phyloP scores from a whole-genome alignment of 2,797 vertebrate species.

The Phrynocephalus guinanensis region DNA sequence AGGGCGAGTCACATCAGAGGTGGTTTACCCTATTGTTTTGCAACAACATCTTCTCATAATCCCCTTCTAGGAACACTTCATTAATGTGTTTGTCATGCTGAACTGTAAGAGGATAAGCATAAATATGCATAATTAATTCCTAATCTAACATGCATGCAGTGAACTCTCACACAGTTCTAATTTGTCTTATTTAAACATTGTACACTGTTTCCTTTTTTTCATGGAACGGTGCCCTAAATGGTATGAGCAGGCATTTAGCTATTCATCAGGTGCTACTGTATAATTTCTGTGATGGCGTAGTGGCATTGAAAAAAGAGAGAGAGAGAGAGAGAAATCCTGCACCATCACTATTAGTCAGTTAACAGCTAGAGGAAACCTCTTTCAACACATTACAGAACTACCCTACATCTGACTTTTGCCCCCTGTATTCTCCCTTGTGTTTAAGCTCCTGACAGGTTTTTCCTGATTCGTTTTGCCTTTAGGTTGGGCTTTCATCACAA shows the following conservation, averaged over 20 bases:
- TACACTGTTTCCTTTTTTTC: not conserved
- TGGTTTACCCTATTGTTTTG: no score
- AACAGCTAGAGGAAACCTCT: not conserved
- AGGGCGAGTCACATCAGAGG: no score
- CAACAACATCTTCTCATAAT: no score
- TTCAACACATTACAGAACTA: not conserved
- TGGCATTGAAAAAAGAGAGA: constrained; percentile 27
- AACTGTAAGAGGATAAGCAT: no score
- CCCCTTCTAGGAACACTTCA: no score
- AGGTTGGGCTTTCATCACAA: not conserved
- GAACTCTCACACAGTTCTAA: not conserved
- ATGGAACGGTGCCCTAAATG: not conserved
- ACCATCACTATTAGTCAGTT: not conserved
- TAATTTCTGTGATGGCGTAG: constrained; percentile 13
- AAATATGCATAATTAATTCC: no score
- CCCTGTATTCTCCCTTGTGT: not conserved
- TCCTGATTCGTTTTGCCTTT: constrained; percentile 5
- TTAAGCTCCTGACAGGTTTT: constrained; percentile 8
- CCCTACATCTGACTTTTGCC: not conserved
- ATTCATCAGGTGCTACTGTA: not conserved
- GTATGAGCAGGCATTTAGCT: rapidly evolving
- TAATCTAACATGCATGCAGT: not conserved
- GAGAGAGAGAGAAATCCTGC: not conserved
- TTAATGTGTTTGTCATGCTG: no score
- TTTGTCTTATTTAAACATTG: rapidly evolving